Evolutionary conservation across 2,888 invertebrate species (phyloP).

Genomic region (Sympetrum striolatum): DNA sequence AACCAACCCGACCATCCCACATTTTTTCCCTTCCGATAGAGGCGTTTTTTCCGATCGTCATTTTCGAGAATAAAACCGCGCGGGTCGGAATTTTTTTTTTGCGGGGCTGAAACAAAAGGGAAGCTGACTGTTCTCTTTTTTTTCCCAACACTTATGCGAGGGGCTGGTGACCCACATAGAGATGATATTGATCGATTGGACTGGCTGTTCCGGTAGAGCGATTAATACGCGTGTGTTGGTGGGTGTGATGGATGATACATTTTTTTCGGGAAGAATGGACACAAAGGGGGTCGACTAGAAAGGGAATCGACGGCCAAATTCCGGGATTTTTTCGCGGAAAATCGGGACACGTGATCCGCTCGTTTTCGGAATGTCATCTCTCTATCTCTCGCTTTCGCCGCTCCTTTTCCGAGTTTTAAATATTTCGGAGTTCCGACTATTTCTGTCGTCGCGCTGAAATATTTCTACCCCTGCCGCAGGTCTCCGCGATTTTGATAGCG

Average conservation of each 20-base stretch:
- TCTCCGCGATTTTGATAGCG: no score
- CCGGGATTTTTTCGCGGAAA: not conserved
- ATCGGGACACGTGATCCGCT: not conserved
- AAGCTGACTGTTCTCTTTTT: not conserved
- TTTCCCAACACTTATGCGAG: not conserved
- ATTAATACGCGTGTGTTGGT: not conserved
- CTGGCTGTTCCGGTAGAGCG: not conserved
- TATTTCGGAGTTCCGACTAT: no score
- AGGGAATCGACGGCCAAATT: not conserved
- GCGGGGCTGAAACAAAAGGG: not conserved
- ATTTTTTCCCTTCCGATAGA: not conserved
- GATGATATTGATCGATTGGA: slow-evolving; percentile 3
- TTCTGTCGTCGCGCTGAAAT: no score
- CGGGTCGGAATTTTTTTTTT: not conserved
- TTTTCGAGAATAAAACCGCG: not conserved
- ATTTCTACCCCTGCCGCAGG: no score
- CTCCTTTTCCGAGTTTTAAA: no score
- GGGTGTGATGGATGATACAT: not conserved
- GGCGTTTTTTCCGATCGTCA: not conserved
- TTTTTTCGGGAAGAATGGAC: not conserved
- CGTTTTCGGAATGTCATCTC: not conserved
- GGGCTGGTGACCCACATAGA: slow-evolving; percentile 30
- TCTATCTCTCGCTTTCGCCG: no score
- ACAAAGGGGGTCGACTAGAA: not conserved
- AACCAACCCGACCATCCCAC: not conserved